phyloP scores from a whole-genome alignment of 2,888 invertebrate genomes.

The Parthenolecanium corni region DNA sequence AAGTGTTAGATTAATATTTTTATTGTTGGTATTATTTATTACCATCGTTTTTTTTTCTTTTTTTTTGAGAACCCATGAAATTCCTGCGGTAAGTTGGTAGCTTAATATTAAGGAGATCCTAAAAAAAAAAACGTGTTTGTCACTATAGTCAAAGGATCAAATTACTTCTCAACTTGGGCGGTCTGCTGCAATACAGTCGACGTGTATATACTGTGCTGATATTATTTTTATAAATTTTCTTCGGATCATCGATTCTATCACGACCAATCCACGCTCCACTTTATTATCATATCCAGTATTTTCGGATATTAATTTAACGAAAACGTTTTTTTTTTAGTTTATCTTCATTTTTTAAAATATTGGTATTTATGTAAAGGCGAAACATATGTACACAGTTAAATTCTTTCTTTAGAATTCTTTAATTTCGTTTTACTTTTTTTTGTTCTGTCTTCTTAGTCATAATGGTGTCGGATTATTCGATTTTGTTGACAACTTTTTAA shows the following conservation, averaged over 20 bases:
- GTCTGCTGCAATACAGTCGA: conserved; percentile 16
- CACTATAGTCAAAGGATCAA: conserved; percentile 26
- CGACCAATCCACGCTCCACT: conserved; percentile 23
- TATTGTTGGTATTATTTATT: background rate
- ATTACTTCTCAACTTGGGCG: conserved; percentile 28
- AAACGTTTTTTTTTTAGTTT: conserved; percentile 8
- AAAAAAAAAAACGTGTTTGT: conserved; percentile 29
- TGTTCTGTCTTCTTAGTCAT: too few species aligned
- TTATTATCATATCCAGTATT: conserved; percentile 25
- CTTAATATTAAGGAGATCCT: conserved; percentile 18
- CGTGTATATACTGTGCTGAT: conserved; percentile 15
- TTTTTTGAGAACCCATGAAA: conserved; percentile 15
- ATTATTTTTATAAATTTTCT: conserved; percentile 26
- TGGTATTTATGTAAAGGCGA: conserved; percentile 4
- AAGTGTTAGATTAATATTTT: too few species aligned
- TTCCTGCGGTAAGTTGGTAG: conserved; percentile 26
- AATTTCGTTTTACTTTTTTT: too few species aligned
- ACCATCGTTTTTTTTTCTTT: background rate
- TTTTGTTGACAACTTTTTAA: conserved; percentile 12
- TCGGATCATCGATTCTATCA: conserved; percentile 27
- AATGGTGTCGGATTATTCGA: conserved; percentile 13
- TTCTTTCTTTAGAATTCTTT: too few species aligned
- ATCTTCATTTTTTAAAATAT: background rate
- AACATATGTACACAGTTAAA: background rate
- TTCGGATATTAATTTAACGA: conserved; percentile 22